Evolutionary conservation across 2,113 vertebrate species (phyloP).

Genomic region (Corydoras sp.): DNA sequence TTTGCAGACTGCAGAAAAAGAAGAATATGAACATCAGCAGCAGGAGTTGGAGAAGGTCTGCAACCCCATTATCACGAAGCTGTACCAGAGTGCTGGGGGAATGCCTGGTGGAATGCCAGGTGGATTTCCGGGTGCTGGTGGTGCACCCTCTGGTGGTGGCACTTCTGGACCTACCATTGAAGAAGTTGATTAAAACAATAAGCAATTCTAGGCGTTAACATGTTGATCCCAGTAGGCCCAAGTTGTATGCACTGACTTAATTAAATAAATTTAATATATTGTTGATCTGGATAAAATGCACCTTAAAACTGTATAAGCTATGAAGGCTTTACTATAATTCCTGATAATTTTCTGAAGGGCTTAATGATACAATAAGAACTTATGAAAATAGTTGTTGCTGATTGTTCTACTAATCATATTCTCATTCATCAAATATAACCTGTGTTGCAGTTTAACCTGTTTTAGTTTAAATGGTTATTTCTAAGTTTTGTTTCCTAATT

Average conservation of each 20-base stretch:
- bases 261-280: too few relatives aligned
- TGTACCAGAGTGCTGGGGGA: constrained; percentile 72
- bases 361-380: too few relatives aligned
- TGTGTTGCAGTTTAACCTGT: too few relatives aligned
- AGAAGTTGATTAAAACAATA: constrained; percentile 69
- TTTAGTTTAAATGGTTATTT: too few relatives aligned
- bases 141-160: constrained; percentile 63
- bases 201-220: constrained; percentile 42
- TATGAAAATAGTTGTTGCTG: too few relatives aligned
- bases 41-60: constrained; percentile 88
- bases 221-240: constrained; percentile 18
- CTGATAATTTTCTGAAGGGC: too few relatives aligned
- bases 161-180: constrained; percentile 75
- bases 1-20: constrained; percentile 80
- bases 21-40: constrained; percentile 94
- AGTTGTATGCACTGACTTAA: constrained; percentile 19
- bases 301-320: too few relatives aligned
- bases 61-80: constrained; percentile 74
- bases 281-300: too few relatives aligned
- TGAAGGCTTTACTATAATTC: too few relatives aligned
- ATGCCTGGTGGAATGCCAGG: constrained; percentile 70
- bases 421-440: too few relatives aligned
- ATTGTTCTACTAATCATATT: too few relatives aligned
- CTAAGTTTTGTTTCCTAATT: too few relatives aligned
- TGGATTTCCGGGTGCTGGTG: constrained; percentile 71